Evolutionary conservation across 2,888 invertebrate species (phyloP).

Genomic region (Chydorus sphaericus): DNA sequence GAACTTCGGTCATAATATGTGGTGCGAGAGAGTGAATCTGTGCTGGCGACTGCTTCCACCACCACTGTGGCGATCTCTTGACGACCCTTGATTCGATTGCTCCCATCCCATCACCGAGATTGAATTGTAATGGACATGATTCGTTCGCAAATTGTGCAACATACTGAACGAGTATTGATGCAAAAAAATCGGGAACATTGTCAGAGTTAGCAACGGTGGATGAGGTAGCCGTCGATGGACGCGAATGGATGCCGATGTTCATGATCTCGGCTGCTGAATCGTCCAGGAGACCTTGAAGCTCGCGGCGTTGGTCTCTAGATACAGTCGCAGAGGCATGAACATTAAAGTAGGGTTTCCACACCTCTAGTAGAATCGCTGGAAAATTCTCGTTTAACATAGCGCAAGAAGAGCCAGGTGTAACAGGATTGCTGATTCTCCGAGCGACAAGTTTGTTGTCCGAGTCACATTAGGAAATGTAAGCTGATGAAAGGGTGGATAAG

Average conservation of each 20-base stretch:
- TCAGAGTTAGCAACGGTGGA: background rate
- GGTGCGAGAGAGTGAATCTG: background rate
- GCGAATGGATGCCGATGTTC: background rate
- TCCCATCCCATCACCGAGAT: background rate
- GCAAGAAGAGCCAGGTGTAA: too few relatives aligned
- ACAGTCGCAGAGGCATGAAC: constrained; percentile 17
- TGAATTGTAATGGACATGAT: constrained; percentile 5
- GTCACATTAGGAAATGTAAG: too few relatives aligned
- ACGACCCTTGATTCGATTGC: too few relatives aligned
- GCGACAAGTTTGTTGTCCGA: too few relatives aligned
- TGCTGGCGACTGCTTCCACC: background rate
- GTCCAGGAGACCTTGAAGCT: constrained; percentile 1
- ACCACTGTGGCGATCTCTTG: too few relatives aligned
- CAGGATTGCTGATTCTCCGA: too few relatives aligned
- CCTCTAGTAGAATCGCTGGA: constrained; percentile 19
- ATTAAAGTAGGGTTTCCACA: constrained; percentile 25
- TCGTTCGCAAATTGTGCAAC: constrained; percentile 10
- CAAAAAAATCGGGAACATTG: constrained; percentile 10
- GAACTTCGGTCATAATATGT: constrained; percentile 8
- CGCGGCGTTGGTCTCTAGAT: constrained; percentile 11
- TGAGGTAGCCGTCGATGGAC: background rate
- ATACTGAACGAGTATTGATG: constrained; percentile 11
- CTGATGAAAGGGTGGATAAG: too few relatives aligned
- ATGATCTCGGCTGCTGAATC: background rate
- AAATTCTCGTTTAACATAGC: constrained; percentile 16